Base-by-base conservation (phyloP, 2,888 invertebrate species). In the Acrocera orbiculus region DNA sequence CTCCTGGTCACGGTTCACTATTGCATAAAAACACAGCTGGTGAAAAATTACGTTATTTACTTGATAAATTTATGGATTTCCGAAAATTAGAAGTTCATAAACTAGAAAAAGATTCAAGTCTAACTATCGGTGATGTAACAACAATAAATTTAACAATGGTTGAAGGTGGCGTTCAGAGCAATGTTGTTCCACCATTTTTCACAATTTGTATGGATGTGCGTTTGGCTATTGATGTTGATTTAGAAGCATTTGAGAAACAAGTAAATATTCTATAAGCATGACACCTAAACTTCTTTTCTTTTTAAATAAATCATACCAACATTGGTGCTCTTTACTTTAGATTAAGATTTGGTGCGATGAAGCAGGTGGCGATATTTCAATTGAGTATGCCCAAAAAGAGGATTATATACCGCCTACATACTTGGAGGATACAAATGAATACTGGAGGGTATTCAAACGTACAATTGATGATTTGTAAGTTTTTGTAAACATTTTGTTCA, bases 1-100 rank as follows among this genome's bases (percentile, higher is more conserved):
- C 64, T 10, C 73, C 85, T 1, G 83, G 81, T 0, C 87, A 87
- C 52, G 86, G 81, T 1, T 78, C 80, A 0, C 51, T 73, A n/a
- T 60, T 86, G 29, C 47, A 66, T 5, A 62, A 71, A 26, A 67
- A 73, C 37, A 81, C 78, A 2, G 80, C 79, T 9, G 81, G 75
- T 0, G 74, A 76, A 53, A 82, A 83, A 56, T 56, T 79, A 36
- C 58, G 65, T 38, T 61, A 62, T 37, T 54, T 82, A 3, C 62
- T 79, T 3, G 65, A 75, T 42, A 70, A 68, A 45, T 67, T 80
- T 43, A 67, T 76, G 64, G 66, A 65, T n/a, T 63, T 71, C 14
- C 64, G 81, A 11, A 65, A 64, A 2, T 48, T 62, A 10, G 69
- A 81, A 48, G 65, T 67, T 39, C 56, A 63, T 24, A 70, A 68